These are phyloP conservation scores for Nematostella vectensis DNA, from an alignment of 92 coral and sea anemone genomes.

Conservation along the genomic window DNA sequence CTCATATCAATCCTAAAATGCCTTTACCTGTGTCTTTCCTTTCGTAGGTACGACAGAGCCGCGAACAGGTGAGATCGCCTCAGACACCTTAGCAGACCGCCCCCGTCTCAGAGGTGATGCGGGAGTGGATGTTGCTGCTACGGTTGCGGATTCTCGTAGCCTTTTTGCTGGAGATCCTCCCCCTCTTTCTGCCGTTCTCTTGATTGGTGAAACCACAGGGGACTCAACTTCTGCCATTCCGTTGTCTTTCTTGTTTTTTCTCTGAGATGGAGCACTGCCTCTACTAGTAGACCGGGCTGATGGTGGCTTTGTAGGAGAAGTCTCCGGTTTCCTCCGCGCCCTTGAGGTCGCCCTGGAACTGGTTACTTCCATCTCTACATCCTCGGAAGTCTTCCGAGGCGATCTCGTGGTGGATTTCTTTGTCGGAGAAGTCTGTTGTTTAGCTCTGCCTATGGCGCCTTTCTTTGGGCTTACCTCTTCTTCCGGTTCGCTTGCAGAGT, in stretches of 20 bases:
- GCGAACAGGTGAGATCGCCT: neutral
- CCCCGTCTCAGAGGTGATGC: neutral
- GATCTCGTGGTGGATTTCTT: neutral
- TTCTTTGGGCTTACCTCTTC: slow-evolving; percentile 1
- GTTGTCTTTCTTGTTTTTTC: neutral
- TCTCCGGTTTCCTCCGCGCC: neutral
- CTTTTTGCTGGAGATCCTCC: neutral
- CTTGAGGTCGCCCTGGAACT: neutral
- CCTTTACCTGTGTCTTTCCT: too few species aligned
- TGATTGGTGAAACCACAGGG: neutral
- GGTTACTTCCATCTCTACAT: neutral
- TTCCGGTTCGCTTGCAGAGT: neutral
- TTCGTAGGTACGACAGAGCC: too few species aligned
- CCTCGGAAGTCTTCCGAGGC: neutral
- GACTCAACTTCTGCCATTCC: neutral
- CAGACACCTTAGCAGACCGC: neutral
- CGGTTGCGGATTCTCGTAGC: neutral
- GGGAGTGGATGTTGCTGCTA: neutral
- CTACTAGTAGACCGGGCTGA: too few species aligned
- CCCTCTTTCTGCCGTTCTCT: neutral
- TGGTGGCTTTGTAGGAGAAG: neutral
- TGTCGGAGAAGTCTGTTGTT: neutral
- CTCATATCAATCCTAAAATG: too few species aligned
- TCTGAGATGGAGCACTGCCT: too few species aligned
- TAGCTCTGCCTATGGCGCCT: neutral